Base-by-base conservation (phyloP, 2,888 invertebrate genomes). In the Mythimna pallens region DNA sequence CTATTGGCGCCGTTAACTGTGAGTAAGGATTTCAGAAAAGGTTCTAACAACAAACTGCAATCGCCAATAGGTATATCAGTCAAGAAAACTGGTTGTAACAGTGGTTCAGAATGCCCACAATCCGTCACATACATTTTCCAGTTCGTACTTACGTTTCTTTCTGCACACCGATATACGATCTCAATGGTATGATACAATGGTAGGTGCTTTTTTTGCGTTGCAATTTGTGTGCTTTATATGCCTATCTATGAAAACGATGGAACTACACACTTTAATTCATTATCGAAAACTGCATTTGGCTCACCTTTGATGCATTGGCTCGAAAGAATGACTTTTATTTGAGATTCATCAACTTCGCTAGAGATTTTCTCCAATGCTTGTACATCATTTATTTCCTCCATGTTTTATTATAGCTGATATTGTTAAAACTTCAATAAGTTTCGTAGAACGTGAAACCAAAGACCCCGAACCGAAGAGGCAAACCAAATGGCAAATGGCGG, bases 231-330 rank as follows among this genome's bases (percentile, higher is more conserved):
- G 25, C 25, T 55, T n/a, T 50, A 50, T 8, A 52, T 7, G 20
- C 50, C 20, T 50, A 50, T 20, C 20, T 50, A 17, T 50, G 54
- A 25, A 54, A 54, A 54, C 6, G 12, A 6, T 25, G 55, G 14
- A 25, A 25, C 14, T 25, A 25, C 50, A 34, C 55, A 40, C 20
- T 7, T 40, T 0, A 55, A 25, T 1, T n/a, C n/a, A n/a, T n/a
- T n/a, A n/a, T n/a, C n/a, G n/a, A n/a, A n/a, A n/a, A n/a, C 1
- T 20, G 36, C 17, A 47, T 34, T 43, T 54, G n/a, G 57, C 81
- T 82, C 92, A 95, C 95, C 95, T 89, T 95, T 95, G 52, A 92
- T 92, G 76, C 93, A 94, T 80, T 94, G 92, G 65, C 84, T 93
- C 25, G 93, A 90, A 62, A 93, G 81, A 72, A 91, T 89, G 50